Evolutionary conservation across 2,113 vertebrate genomes (phyloP).

Genomic region (Choloepus hoffmanni): DNA sequence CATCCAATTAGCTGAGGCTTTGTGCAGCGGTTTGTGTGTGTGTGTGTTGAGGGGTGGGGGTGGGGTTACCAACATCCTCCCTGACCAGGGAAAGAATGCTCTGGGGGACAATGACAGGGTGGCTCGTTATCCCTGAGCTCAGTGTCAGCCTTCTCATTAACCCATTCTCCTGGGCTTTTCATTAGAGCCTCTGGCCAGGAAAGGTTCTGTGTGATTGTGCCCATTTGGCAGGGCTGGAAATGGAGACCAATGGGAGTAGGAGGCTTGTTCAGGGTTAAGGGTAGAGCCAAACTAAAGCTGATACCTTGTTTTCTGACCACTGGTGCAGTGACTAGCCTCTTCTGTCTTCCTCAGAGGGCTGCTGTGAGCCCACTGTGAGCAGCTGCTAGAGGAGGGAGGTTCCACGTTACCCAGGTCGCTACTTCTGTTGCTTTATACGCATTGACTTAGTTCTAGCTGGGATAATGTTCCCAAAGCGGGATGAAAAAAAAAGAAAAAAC

Average conservation of each 20-base stretch:
- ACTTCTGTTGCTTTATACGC: background rate
- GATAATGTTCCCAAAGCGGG: background rate
- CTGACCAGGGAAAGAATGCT: constrained; percentile 36
- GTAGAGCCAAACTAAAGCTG: background rate
- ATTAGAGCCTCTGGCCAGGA: constrained; percentile 49
- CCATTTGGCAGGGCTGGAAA: constrained; percentile 39
- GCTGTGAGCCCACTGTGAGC: background rate
- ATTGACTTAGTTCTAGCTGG: background rate
- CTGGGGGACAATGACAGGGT: constrained; percentile 21
- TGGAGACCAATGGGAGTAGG: background rate
- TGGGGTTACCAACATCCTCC: constrained; percentile 63
- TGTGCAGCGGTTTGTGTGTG: constrained; percentile 77
- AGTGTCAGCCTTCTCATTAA: constrained; percentile 60
- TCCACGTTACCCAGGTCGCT: background rate
- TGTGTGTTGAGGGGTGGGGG: background rate
- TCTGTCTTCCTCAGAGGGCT: background rate
- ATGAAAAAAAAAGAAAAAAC: background rate
- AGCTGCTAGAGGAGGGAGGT: background rate
- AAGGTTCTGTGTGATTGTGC: background rate
- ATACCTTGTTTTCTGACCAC: background rate
- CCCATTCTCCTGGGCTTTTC: constrained; percentile 52
- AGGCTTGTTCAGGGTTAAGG: background rate
- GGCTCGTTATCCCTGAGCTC: constrained; percentile 40
- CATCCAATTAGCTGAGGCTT: constrained; percentile 85
- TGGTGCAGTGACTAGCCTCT: background rate